Conservation (phyloP, 2,113 vertebrate genomes). For the Crotalus horridus region DNA sequence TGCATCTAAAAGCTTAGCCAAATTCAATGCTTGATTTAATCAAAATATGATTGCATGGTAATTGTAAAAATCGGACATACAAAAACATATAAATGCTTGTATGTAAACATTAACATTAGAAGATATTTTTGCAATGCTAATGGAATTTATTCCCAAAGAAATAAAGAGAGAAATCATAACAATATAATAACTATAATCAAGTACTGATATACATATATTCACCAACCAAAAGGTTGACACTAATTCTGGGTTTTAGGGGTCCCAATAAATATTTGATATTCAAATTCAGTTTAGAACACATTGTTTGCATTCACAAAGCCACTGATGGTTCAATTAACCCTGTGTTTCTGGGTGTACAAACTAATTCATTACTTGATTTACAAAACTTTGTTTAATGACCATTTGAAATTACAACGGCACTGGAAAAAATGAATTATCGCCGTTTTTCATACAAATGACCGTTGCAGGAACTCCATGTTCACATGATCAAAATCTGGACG, state of each 20-base stretch:
- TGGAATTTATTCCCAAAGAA: not conserved
- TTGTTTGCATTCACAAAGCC: not conserved
- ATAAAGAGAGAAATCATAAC: not conserved
- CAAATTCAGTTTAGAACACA: not conserved
- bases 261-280: conserved; percentile 39
- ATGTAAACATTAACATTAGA: not conserved
- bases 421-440: not conserved
- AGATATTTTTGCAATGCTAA: not conserved
- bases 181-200: not conserved
- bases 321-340: not conserved
- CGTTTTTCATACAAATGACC: not conserved
- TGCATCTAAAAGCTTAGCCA: not conserved
- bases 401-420: not conserved
- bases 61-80: not conserved
- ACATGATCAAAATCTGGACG: not conserved
- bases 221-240: not conserved
- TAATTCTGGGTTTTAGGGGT: conserved; percentile 26
- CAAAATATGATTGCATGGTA: not conserved
- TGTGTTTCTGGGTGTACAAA: not conserved
- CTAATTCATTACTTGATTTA: not conserved
- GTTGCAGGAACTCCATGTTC: not conserved
- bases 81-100: not conserved
- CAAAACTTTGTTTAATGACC: not conserved
- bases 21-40: not conserved
- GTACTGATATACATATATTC: not conserved